phyloP scores from a whole-genome alignment of 2,797 vertebrate genomes.

The Discoglossus pictus region DNA sequence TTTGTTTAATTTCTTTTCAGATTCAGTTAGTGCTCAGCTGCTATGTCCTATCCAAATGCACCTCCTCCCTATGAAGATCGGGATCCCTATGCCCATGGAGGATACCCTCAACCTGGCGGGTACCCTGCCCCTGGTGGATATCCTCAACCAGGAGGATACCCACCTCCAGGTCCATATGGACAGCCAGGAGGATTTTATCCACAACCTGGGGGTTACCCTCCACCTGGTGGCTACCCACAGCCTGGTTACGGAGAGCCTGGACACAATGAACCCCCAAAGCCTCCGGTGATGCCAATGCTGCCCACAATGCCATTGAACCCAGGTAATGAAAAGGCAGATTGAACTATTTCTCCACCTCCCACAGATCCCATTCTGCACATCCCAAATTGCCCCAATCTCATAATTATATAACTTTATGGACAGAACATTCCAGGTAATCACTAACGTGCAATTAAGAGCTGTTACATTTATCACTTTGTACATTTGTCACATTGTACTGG shows the following conservation, averaged over 20 bases:
- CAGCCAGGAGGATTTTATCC: conserved; percentile 53
- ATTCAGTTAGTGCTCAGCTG: neutral
- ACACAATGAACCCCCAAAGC: conserved; percentile 32
- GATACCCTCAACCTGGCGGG: conserved; percentile 61
- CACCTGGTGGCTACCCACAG: conserved; percentile 53
- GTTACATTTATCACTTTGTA: too few relatives aligned
- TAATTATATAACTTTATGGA: too few relatives aligned
- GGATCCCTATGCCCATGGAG: conserved; percentile 69
- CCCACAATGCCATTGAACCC: conserved; percentile 67
- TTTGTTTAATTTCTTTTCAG: conserved; percentile 46
- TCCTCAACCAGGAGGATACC: conserved; percentile 64
- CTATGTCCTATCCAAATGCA: conserved; percentile 75
- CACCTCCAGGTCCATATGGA: conserved; percentile 37
- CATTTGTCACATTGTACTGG: too few relatives aligned
- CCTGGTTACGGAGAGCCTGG: conserved; percentile 54
- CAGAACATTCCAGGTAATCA: too few relatives aligned
- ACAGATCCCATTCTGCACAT: too few relatives aligned
- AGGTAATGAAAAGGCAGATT: too few relatives aligned
- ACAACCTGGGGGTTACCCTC: conserved; percentile 51
- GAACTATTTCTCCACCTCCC: too few relatives aligned
- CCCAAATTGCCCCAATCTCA: too few relatives aligned
- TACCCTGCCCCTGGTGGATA: conserved; percentile 60
- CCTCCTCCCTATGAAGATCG: conserved; percentile 85
- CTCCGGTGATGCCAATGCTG: conserved; percentile 60
- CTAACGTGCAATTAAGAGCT: too few relatives aligned